These are phyloP conservation scores for Propithecus coquereli DNA, from an alignment of 2,113 vertebrate species.

Conservation along the genomic window DNA sequence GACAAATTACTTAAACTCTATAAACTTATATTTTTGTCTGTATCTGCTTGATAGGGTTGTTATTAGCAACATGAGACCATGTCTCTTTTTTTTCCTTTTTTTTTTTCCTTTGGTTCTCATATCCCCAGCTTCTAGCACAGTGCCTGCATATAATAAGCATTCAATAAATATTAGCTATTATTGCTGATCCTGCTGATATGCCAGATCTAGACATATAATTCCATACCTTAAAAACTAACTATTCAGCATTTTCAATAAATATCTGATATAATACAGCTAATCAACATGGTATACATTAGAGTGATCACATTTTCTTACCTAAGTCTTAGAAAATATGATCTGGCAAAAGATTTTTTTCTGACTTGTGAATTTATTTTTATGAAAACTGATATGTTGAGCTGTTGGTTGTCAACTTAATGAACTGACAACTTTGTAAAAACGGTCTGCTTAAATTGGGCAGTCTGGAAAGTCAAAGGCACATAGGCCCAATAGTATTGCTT, in stretches of 20 bases:
- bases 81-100: background rate
- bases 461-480: background rate
- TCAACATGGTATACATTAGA: background rate
- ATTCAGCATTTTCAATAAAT: background rate
- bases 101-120: background rate
- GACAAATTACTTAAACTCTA: background rate
- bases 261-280: background rate
- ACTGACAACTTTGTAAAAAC: conserved; percentile 4
- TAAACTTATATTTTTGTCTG: background rate
- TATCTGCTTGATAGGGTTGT: background rate
- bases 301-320: background rate
- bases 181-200: background rate
- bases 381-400: background rate
- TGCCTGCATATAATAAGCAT: background rate
- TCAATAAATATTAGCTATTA: background rate
- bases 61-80: background rate
- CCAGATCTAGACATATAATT: background rate
- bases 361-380: background rate
- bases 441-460: background rate
- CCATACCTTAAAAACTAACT: background rate
- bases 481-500: background rate
- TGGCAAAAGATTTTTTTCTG: conserved; percentile 22
- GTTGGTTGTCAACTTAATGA: background rate
- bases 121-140: background rate
- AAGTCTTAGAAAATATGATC: background rate